Evolutionary conservation across 2,888 invertebrate genomes (phyloP), one percentile per base, ranked within the genome.

Genomic region (Mythimna albipuncta): DNA sequence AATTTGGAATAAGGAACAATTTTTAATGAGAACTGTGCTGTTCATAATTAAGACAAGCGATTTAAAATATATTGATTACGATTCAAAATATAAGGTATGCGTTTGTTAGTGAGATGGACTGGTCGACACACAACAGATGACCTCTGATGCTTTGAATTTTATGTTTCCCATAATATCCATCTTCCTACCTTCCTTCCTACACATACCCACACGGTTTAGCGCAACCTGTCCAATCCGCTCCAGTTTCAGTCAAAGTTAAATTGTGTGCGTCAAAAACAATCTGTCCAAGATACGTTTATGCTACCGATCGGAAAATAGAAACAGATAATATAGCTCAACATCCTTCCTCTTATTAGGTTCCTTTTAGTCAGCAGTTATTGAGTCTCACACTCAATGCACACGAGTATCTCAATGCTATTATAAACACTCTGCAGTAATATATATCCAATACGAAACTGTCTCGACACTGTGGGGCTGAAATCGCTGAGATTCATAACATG

Each of bases 41-140:
- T 57, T 47, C n/a, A 26, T 26, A 21, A 41, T 69, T 75, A 19
- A n/a, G 41, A 62, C 26, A 16, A 52, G 52, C 63, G 21, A 55
- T 75, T 75, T 55, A 35, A 50, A 57, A 58, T 55, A 69, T 61
- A 64, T 76, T 67, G 26, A 69, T 76, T 64, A 47, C 50, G 10
- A 57, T 67, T 58, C 54, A 10, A 21, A 32, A 26, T 16, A 10
- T 32, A 44, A 13, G 4, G 32, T 11, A 1, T 44, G 35, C n/a
- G 13, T 68, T 57, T 55, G 11, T 54, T 2, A 58, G 5, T 38
- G n/a, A 1, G 13, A 5, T 4, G 19, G 32, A 10, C 6, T 13
- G 16, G 32, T 52, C 41, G 11, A 26, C 6, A 44, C 7, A 47
- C 21, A 58, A 58, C 32, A 44, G 50, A 35, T 58, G 35, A 52